Conservation (phyloP, 2,797 vertebrate species). For the Acanthurus tractus region DNA sequence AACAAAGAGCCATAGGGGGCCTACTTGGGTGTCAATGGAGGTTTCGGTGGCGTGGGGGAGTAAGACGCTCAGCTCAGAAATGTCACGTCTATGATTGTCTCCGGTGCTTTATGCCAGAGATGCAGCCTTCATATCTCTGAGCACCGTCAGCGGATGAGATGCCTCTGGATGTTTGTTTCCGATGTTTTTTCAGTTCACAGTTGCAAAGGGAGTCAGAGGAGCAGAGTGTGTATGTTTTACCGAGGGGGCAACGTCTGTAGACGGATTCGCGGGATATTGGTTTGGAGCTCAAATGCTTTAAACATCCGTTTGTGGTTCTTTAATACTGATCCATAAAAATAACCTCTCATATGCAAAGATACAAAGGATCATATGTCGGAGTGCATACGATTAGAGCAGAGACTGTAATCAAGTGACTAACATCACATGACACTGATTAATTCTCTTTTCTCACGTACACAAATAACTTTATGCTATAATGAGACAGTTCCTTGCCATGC, state of each 20-base stretch:
- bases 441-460: not conserved
- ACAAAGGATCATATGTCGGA: not conserved
- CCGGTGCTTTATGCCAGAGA: slow-evolving; percentile 58
- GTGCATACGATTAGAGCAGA: not conserved
- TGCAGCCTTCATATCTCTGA: slow-evolving; percentile 59
- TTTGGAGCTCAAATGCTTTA: slow-evolving; percentile 22
- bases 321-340: slow-evolving; percentile 20
- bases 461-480: not conserved
- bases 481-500: not conserved
- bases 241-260: slow-evolving; percentile 29
- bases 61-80: slow-evolving; percentile 67
- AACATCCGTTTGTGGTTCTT: slow-evolving; percentile 1
- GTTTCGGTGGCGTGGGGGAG: slow-evolving; percentile 52
- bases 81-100: slow-evolving; percentile 73
- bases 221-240: slow-evolving; percentile 18
- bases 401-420: not conserved
- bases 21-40: slow-evolving; percentile 68
- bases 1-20: slow-evolving; percentile 78
- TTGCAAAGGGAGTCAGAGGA: slow-evolving; percentile 24
- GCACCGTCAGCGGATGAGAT: slow-evolving; percentile 62
- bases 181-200: slow-evolving; percentile 17
- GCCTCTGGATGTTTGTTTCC: slow-evolving; percentile 48
- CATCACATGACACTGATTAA: not conserved
- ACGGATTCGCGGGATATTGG: slow-evolving; percentile 48
- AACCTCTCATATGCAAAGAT: slow-evolving; percentile 2